phyloP scores from a whole-genome alignment of 2,797 vertebrate species.

The Acanthurus leucopareius region DNA sequence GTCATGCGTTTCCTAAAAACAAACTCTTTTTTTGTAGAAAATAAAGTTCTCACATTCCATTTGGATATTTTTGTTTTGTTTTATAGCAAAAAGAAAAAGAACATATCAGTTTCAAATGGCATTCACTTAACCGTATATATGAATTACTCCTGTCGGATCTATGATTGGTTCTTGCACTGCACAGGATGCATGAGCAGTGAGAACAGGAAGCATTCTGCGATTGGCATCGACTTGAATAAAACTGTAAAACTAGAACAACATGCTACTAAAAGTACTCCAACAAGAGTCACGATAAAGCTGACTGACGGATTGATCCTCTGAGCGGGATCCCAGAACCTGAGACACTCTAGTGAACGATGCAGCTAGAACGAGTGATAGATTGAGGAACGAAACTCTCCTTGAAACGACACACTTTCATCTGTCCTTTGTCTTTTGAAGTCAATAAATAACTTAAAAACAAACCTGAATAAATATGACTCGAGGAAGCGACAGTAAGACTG shows the following conservation, averaged over 20 bases:
- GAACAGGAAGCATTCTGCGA: constrained; percentile 64
- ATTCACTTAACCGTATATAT: constrained; percentile 40
- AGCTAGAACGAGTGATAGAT: constrained; percentile 32
- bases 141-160: constrained; percentile 21
- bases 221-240: constrained; percentile 42
- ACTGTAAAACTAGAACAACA: constrained; percentile 43
- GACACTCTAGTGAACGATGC: neutral
- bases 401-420: constrained; percentile 4
- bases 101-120: constrained; percentile 37
- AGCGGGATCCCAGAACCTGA: constrained; percentile 46
- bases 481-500: constrained; percentile 26
- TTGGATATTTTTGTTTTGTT: constrained; percentile 45
- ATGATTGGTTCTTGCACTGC: constrained; percentile 33
- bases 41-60: constrained; percentile 70
- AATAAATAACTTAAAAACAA: constrained; percentile 27
- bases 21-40: constrained; percentile 60
- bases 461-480: constrained; percentile 46
- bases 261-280: constrained; percentile 74
- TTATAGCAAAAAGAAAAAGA: constrained; percentile 31
- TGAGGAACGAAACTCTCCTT: constrained; percentile 24
- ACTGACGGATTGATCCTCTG: constrained; percentile 57
- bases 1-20: constrained; percentile 76
- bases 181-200: constrained; percentile 60
- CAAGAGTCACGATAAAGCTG: constrained; percentile 66
- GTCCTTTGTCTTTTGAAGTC: constrained; percentile 12